Base-by-base conservation (phyloP, 2,113 vertebrate species). In the Microtus richardsoni region DNA sequence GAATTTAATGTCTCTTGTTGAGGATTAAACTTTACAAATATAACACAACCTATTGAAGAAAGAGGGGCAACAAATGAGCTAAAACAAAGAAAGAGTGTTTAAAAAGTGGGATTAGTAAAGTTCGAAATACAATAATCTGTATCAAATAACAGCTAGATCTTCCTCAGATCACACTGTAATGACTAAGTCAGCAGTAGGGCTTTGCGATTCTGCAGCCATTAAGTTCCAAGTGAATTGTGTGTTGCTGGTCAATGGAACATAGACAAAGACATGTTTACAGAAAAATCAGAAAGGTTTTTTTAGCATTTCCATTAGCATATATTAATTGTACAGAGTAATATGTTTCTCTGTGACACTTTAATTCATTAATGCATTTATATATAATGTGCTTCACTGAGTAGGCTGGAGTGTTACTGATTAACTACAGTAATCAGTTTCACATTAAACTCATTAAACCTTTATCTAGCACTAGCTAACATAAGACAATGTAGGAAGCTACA, bases 21-120 rank as follows among this genome's bases (percentile, higher is more conserved):
- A 92, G 58, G 33, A 96, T 47, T 87, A 87, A 74, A 24, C 36
- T 28, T 80, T 77, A 78, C 39, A 94, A 94, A 93, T 91, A 24
- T 70, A 89, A 75, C 26, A 7, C 74, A 83, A 88, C 66, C 30
- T 87, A n/a, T 82, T 39, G n/a, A 52, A 68, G 17, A 70, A 77
- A 77, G 11, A 49, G 12, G n/a, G n/a, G 16, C 74, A 28, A 87
- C 39, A 80, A 30, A 82, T 75, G 49, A 93, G 47, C 89, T 71
- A 47, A 78, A 36, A 79, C 11, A 88, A 95, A 94, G 39, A 74
- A 70, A 73, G 92, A 28, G 1, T 85, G 6, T 82, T 92, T n/a
- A 47, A 41, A 47, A 41, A 60, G 26, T 47, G 54, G 7, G 21
- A 58, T 84, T 54, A 77, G 39, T 86, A 60, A 89, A 73, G 24